Percentiles rank a stretch among this genome's conserved stretches.
Evolutionary conservation across 2,797 vertebrate species (phyloP).

Genomic region (Avahi laniger): DNA sequence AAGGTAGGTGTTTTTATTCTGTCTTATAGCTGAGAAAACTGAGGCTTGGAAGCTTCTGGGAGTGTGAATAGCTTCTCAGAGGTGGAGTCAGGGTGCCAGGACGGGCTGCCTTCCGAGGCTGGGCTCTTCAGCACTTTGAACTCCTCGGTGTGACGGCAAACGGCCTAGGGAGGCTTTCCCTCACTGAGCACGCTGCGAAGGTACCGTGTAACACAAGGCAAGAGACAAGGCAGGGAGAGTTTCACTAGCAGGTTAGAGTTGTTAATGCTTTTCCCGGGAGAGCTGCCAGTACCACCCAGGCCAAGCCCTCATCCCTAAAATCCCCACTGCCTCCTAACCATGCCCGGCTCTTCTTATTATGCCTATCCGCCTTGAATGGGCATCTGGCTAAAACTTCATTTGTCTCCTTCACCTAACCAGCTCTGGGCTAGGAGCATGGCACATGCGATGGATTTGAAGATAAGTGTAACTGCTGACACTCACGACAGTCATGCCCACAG

Average conservation of each 20-base stretch:
- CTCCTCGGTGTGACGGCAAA: not conserved
- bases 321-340: not conserved
- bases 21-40: not conserved
- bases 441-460: not conserved
- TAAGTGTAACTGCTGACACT: not conserved
- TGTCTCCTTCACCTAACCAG: not conserved
- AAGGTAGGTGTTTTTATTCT: not conserved
- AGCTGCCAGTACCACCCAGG: not conserved
- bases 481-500: too few relatives aligned
- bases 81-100: not conserved
- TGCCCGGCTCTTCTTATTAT: not conserved
- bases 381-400: not conserved
- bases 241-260: too few relatives aligned
- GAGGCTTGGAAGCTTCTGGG: not conserved
- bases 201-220: fast-evolving
- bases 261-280: not conserved
- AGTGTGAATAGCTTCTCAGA: not conserved
- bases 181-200: not conserved
- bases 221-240: not conserved
- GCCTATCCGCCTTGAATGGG: too few relatives aligned
- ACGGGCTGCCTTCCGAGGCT: not conserved
- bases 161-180: not conserved
- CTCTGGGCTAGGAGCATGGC: not conserved
- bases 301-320: not conserved
- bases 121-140: not conserved